Percentiles rank a stretch among this genome's conserved stretches.
Conservation (phyloP, 2,888 invertebrate species). For the Sepiola atlantica region DNA sequence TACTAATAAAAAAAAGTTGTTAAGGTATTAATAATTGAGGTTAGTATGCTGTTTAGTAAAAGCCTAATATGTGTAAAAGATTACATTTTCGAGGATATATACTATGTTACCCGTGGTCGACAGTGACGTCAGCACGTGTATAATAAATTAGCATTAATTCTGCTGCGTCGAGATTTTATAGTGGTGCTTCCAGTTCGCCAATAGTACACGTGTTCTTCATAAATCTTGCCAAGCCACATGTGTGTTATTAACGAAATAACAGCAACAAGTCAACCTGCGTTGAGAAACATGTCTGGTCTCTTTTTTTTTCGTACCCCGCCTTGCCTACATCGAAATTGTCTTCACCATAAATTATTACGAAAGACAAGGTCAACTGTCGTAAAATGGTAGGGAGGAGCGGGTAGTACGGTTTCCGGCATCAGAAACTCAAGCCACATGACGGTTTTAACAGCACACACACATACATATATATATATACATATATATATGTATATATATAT, state of each 20-base stretch:
- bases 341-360: background rate
- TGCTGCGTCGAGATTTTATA: background rate
- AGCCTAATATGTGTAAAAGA: no score
- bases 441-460: background rate
- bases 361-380: constrained; percentile 32
- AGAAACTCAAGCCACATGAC: constrained; percentile 13
- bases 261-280: background rate
- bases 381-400: background rate
- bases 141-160: background rate
- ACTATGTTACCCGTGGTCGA: no score
- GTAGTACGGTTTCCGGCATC: background rate
- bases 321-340: background rate
- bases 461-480: background rate
- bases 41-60: no score
- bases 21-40: no score
- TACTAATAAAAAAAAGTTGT: no score
- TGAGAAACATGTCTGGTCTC: constrained; percentile 3
- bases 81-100: no score
- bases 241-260: background rate
- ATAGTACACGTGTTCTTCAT: background rate
- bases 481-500: background rate
- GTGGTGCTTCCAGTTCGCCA: background rate
- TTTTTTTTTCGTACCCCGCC: background rate
- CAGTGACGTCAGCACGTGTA: background rate
- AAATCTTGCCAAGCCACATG: constrained; percentile 32